Evolutionary conservation across 2,797 vertebrate genomes (phyloP).

Genomic region (Rhodeus uyekii): DNA sequence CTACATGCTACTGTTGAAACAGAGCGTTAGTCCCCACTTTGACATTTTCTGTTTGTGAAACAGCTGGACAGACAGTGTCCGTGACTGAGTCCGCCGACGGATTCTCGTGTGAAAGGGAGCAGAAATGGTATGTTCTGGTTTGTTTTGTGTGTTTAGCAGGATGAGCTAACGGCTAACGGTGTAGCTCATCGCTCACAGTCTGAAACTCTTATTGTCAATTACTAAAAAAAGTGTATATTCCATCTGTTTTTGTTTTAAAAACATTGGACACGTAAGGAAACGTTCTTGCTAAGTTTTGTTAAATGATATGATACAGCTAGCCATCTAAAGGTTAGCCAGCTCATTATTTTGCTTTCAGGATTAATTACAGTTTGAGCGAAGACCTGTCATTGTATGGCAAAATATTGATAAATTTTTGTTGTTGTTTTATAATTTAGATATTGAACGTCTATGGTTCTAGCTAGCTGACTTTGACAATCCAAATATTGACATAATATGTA

Average conservation of each 20-base stretch:
- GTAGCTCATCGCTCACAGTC: not conserved
- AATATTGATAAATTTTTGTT: not conserved
- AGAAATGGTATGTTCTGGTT: conserved; percentile 24
- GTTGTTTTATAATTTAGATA: not conserved
- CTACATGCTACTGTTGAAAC: conserved; percentile 53
- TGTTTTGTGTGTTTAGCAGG: not conserved
- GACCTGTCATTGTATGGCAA: not conserved
- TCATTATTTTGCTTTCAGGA: not conserved
- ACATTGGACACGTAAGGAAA: conserved; percentile 22
- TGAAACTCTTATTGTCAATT: conserved; percentile 8
- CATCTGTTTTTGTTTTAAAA: not conserved
- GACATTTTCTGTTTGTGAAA: conserved; percentile 30
- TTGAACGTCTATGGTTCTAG: not conserved
- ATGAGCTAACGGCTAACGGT: conserved; percentile 60
- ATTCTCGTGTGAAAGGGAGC: not conserved
- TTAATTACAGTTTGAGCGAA: not conserved
- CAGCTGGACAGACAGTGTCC: not conserved
- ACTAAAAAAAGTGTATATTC: not conserved
- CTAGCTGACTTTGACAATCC: not conserved
- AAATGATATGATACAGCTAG: not conserved
- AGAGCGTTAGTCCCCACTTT: conserved; percentile 45
- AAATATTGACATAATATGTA: not conserved
- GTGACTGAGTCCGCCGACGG: not conserved
- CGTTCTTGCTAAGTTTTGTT: conserved; percentile 48
- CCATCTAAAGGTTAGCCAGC: conserved; percentile 9